Conservation (phyloP, 1,140 invertebrate species). For the Oryctes rhinoceros region DNA sequence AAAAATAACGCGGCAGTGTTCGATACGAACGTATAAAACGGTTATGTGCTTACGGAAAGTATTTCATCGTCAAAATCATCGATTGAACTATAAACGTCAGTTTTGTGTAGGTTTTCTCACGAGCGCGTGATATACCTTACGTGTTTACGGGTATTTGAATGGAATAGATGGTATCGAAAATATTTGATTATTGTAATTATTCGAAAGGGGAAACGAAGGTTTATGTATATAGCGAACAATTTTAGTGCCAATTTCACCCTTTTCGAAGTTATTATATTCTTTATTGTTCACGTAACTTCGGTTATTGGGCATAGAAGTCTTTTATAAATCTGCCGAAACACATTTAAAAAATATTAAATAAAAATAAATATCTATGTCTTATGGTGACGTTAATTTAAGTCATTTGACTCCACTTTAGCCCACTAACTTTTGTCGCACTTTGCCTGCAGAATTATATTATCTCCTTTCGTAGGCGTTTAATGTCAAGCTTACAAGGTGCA, state of each 20-base stretch:
- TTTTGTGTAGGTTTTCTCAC: constrained; percentile 32
- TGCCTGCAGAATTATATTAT: too few species aligned
- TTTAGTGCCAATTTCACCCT: neutral
- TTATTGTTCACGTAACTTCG: neutral
- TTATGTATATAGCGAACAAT: neutral
- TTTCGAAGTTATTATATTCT: too few species aligned
- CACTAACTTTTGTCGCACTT: too few species aligned
- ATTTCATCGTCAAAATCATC: constrained; percentile 29
- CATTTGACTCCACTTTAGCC: too few species aligned
- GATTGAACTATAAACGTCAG: constrained; percentile 31
- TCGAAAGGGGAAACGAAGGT: neutral
- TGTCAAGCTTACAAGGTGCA: too few species aligned
- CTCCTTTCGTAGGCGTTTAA: too few species aligned
- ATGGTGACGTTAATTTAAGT: too few species aligned
- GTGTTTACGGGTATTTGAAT: constrained; percentile 25
- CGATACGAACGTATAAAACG: neutral
- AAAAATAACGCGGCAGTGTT: neutral
- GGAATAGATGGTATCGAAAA: neutral
- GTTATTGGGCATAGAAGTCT: too few species aligned
- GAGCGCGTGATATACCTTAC: constrained; percentile 11
- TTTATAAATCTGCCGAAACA: too few species aligned
- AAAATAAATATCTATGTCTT: too few species aligned
- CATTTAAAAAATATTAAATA: too few species aligned
- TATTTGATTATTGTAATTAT: constrained; percentile 31
- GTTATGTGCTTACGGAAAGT: neutral